Evolutionary conservation across 2,888 invertebrate species (phyloP).

Genomic region (Hyles lineata): DNA sequence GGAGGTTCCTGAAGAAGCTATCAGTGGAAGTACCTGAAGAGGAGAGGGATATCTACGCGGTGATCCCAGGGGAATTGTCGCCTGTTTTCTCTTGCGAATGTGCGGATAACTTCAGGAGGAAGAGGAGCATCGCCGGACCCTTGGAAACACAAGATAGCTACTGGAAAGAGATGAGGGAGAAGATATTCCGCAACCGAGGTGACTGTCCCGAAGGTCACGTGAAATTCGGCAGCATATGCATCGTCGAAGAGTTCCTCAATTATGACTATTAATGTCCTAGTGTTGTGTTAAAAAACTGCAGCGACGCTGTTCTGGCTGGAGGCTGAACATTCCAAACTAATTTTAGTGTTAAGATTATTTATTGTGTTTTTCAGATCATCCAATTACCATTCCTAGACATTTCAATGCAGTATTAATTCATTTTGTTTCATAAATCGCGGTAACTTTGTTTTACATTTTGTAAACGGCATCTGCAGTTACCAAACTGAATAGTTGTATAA

Average conservation of each 20-base stretch:
- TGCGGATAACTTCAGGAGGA: conserved; percentile 44
- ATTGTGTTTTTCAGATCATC: too few species aligned
- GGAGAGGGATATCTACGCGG: conserved; percentile 37
- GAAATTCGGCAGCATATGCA: background rate
- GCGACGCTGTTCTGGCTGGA: background rate
- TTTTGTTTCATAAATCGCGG: too few species aligned
- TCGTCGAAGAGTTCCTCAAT: background rate
- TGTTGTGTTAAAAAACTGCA: background rate
- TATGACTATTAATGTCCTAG: background rate
- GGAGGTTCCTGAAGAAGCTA: conserved; percentile 40
- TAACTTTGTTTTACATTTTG: background rate
- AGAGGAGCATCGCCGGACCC: conserved; percentile 33
- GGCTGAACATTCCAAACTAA: too few species aligned
- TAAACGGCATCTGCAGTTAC: background rate
- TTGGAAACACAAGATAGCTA: background rate
- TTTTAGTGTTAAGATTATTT: too few species aligned
- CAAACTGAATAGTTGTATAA: background rate
- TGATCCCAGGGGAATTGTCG: conserved; percentile 46
- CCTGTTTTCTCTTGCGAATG: conserved; percentile 48
- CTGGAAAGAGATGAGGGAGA: background rate
- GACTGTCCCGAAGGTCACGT: background rate
- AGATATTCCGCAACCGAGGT: background rate
- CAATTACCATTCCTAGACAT: background rate
- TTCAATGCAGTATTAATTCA: background rate
- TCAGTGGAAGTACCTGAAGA: conserved; percentile 36